Percentiles rank a stretch among this genome's conserved stretches.
These are phyloP conservation scores for Drosophila putrida DNA, from an alignment of 2,888 invertebrate species.

Conservation along the genomic window DNA sequence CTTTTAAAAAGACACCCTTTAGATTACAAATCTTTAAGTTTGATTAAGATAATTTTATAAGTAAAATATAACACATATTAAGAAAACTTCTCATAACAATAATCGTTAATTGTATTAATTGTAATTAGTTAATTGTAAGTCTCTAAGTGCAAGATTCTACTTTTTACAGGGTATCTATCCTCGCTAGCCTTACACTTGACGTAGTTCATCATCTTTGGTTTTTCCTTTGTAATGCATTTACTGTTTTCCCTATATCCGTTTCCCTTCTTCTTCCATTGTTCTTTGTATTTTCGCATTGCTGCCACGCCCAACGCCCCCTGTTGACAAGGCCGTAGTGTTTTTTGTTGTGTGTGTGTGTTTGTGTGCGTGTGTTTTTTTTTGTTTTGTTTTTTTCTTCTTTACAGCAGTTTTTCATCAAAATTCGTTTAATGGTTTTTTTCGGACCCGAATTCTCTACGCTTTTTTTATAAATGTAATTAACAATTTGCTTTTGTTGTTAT, in stretches of 20 bases:
- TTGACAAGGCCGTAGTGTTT: not conserved
- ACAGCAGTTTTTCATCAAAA: conserved; percentile 4
- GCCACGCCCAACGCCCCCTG: conserved; percentile 14
- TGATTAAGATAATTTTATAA: too few species aligned
- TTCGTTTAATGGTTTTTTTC: conserved; percentile 9
- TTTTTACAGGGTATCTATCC: conserved; percentile 8
- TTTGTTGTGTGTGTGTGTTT: not conserved
- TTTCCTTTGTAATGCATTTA: conserved; percentile 48
- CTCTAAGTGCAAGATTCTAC: not conserved
- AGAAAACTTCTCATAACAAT: too few species aligned
- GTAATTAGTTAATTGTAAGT: too few species aligned
- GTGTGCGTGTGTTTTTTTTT: not conserved
- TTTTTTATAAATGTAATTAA: conserved; percentile 38
- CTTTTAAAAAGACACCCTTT: too few species aligned
- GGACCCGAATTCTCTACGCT: not conserved
- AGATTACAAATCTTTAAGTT: too few species aligned
- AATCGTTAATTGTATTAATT: not conserved
- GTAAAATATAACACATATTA: too few species aligned
- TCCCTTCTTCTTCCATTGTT: not conserved
- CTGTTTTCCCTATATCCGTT: not conserved
- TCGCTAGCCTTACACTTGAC: too few species aligned
- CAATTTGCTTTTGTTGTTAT: conserved; percentile 7
- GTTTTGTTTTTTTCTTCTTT: conserved; percentile 2
- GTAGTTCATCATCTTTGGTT: conserved; percentile 28
- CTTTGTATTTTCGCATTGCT: not conserved